A percentile compares a stretch with the other conserved stretches of the same genome.
Evolutionary conservation across 64 coral and sea anemone genomes (phyloP).

Genomic region (Montipora sp.): DNA sequence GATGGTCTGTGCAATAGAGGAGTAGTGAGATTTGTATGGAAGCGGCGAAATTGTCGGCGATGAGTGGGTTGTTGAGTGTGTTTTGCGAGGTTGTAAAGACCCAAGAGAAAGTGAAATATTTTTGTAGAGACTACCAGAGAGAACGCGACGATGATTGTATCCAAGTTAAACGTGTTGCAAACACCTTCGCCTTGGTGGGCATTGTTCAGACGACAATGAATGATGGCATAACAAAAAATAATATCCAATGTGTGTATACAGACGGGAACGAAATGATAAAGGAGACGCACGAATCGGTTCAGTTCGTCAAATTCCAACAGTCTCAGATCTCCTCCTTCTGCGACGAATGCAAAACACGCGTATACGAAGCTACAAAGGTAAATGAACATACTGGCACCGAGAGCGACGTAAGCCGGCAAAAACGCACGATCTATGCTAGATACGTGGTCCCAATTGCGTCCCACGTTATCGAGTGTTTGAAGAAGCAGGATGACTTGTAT

Average conservation of each 20-base stretch:
- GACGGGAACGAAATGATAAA: neutral
- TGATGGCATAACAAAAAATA: neutral
- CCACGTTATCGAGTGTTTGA: neutral
- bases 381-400: neutral
- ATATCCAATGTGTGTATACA: neutral
- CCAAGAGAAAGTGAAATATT: neutral
- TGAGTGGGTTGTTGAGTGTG: neutral
- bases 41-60: neutral
- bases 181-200: neutral
- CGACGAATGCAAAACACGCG: neutral
- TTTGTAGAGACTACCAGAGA: neutral
- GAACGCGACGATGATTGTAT: neutral
- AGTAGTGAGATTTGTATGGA: too few relatives aligned
- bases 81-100: neutral
- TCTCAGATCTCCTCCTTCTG: neutral
- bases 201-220: slow-evolving; percentile 2
- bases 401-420: neutral
- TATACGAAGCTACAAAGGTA: neutral
- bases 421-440: neutral
- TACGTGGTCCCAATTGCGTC: neutral
- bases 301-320: neutral
- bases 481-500: neutral
- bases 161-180: neutral
- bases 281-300: neutral
- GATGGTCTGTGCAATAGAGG: neutral